phyloP scores from a whole-genome alignment of 2,113 vertebrate genomes.

The Copsychus sechellarum region DNA sequence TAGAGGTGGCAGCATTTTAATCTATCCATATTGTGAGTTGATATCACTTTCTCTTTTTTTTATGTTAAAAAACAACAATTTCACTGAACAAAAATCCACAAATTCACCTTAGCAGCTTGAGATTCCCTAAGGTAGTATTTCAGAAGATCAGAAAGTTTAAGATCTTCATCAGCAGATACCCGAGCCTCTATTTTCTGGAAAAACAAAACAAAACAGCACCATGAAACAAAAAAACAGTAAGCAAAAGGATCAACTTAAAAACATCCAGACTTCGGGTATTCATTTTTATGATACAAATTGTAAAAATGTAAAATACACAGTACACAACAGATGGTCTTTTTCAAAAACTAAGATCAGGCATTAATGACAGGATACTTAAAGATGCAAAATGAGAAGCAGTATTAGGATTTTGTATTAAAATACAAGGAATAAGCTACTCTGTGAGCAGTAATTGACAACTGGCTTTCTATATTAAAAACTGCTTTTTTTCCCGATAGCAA shows the following conservation, averaged over 20 bases:
- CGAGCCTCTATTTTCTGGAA: conserved; percentile 94
- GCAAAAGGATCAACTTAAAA: not conserved
- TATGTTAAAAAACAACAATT: not conserved
- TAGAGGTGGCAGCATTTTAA: not conserved
- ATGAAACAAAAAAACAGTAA: not conserved
- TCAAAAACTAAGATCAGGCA: not conserved
- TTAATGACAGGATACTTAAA: not conserved
- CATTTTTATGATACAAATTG: not conserved
- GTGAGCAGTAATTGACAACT: fast-evolving
- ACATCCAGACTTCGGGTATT: not conserved
- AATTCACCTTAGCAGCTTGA: conserved; percentile 94
- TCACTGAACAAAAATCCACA: not conserved
- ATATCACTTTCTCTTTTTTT: not conserved
- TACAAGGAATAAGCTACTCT: not conserved
- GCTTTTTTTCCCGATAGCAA: not conserved
- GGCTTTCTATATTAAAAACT: not conserved
- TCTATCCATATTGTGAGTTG: not conserved
- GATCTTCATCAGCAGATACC: conserved; percentile 95
- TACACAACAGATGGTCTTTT: not conserved
- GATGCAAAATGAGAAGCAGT: not conserved
- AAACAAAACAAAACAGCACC: not conserved
- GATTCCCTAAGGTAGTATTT: conserved; percentile 98
- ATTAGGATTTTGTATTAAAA: not conserved
- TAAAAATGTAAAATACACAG: not conserved
- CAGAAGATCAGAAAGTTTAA: conserved; percentile 96